A percentile compares a stretch with the other conserved stretches of the same genome.
Evolutionary conservation across 2,888 invertebrate species (phyloP).

Genomic region (Drosophila gaucha): DNA sequence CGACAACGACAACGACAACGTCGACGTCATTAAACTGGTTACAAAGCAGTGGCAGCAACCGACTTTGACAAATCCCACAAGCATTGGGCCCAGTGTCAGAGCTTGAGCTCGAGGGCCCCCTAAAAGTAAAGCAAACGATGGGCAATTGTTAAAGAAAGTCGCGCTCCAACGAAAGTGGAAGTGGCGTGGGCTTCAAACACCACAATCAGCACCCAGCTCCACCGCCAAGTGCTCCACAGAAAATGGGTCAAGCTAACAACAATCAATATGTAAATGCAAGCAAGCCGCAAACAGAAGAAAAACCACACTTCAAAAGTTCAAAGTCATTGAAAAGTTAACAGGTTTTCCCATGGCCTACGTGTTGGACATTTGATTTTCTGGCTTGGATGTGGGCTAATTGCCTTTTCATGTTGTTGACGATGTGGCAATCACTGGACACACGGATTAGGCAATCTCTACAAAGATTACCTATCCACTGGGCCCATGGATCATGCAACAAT

Average conservation of each 20-base stretch:
- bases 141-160: conserved; percentile 65
- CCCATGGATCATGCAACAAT: conserved; percentile 20
- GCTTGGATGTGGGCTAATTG: conserved; percentile 56
- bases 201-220: conserved; percentile 4
- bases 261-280: conserved; percentile 67
- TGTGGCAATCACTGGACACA: conserved; percentile 31
- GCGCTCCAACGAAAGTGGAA: conserved; percentile 70
- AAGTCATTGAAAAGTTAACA: conserved; percentile 76
- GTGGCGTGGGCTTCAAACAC: conserved; percentile 69
- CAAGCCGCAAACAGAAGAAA: conserved; percentile 37
- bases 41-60: conserved; percentile 3
- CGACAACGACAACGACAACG: conserved; percentile 2
- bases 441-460: conserved; percentile 35
- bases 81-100: conserved; percentile 9
- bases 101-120: conserved; percentile 14
- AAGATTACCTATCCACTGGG: neutral
- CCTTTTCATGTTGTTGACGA: conserved; percentile 48
- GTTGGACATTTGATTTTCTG: conserved; percentile 67
- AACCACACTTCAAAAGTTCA: conserved; percentile 58
- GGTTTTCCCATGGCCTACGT: conserved; percentile 67
- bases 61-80: conserved; percentile 26
- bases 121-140: neutral
- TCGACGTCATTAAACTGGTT: conserved; percentile 64
- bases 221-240: conserved; percentile 25
- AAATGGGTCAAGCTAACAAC: conserved; percentile 75